These are phyloP conservation scores for Dipodomys spectabilis DNA, from an alignment of 2,113 vertebrate genomes.

Conservation along the genomic window DNA sequence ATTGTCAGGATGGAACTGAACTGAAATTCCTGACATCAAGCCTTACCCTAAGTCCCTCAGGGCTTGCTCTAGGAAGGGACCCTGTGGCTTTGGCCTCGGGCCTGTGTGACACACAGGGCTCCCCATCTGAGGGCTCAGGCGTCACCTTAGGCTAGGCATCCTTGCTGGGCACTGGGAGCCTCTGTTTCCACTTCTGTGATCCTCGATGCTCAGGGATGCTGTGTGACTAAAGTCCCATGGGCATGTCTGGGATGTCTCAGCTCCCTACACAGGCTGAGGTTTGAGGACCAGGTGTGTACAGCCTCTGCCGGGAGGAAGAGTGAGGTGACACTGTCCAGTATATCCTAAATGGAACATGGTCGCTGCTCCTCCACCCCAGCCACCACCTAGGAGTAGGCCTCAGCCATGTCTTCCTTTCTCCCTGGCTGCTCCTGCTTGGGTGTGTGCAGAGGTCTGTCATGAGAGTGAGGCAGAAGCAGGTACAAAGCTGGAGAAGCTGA, in stretches of 20 bases:
- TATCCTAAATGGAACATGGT: too few relatives aligned
- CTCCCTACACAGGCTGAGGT: too few relatives aligned
- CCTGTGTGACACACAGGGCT: background rate
- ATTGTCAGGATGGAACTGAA: background rate
- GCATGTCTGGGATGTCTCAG: too few relatives aligned
- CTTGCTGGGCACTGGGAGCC: background rate
- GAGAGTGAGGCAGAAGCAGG: too few relatives aligned
- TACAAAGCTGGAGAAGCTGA: too few relatives aligned
- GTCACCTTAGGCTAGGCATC: background rate
- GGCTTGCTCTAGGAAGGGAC: background rate
- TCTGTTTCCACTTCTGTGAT: background rate
- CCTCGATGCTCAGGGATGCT: background rate
- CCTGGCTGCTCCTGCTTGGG: background rate
- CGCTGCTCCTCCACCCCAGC: background rate
- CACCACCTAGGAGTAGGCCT: background rate
- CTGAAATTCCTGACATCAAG: background rate
- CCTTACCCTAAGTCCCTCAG: background rate
- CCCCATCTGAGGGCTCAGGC: background rate
- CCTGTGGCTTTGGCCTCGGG: background rate
- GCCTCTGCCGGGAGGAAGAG: background rate
- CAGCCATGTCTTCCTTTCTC: background rate
- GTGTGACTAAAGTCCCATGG: background rate
- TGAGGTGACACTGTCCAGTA: too few relatives aligned
- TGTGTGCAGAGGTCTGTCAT: background rate
- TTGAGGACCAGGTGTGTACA: too few relatives aligned